phyloP scores from a whole-genome alignment of 2,797 vertebrate species.

The Alosa sapidissima region DNA sequence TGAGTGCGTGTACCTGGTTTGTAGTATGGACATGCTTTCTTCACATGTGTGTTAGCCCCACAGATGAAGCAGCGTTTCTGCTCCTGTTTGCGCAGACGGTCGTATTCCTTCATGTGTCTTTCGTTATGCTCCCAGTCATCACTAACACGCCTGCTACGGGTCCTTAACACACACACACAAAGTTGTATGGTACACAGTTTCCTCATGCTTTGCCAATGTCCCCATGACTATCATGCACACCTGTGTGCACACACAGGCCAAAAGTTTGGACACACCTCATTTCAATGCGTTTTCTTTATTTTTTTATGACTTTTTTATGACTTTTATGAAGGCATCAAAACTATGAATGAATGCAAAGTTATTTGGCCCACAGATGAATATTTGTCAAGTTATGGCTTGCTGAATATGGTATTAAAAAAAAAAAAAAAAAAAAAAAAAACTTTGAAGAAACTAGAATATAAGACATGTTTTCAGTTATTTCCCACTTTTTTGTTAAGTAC shows the following conservation, averaged over 20 bases:
- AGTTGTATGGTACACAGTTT: not conserved
- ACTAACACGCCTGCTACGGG: constrained; percentile 72
- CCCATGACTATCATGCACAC: not conserved
- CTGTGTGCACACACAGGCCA: not conserved
- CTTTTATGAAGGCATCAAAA: no score
- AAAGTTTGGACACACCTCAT: no score
- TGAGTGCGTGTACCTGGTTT: not conserved
- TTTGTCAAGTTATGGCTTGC: no score
- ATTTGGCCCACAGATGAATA: no score
- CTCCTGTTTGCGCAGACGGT: constrained; percentile 81
- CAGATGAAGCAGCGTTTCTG: constrained; percentile 90
- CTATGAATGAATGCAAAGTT: no score
- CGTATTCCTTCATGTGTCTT: constrained; percentile 67
- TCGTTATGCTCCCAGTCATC: constrained; percentile 67
- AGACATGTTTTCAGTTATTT: no score
- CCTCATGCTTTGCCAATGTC: not conserved
- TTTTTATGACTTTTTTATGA: no score
- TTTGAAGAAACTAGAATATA: no score
- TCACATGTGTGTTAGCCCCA: constrained; percentile 87
- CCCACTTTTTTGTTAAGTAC: no score
- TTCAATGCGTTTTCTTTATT: no score
- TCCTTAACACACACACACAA: constrained; percentile 61
- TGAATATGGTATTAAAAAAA: no score
- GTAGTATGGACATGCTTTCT: constrained; percentile 82
- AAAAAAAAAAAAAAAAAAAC: no score